Evolutionary conservation across 2,888 invertebrate species (phyloP), one percentile per base, ranked within the genome.

Genomic region (Podabrus alpinus): DNA sequence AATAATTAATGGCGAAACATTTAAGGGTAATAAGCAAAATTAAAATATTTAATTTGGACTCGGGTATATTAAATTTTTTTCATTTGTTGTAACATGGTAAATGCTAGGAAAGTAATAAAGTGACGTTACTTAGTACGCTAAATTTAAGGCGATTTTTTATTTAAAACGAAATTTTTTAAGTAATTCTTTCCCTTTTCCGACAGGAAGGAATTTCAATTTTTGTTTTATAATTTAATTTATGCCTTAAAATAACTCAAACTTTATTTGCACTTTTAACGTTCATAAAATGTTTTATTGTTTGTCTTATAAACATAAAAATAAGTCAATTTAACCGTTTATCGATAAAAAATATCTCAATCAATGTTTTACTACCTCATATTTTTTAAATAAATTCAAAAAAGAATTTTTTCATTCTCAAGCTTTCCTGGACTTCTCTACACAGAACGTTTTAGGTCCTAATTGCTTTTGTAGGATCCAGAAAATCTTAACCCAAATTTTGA

Each of bases 191-290:
- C 19, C 17, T 62, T 19, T 62, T 62, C 29, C 19, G 64, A 69
- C 69, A 69, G 62, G 69, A 70, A 45, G 64, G 70, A 64, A 64
- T 70, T 70, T 62, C 29, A 64, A 29, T 70, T 70, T 16, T 69
- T 17, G n/a, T 69, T 29, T 62, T 16, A 45, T 45, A 45, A 45
- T 45, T 45, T 45, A 45, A 45, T 45, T 45, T 45, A 45, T 45
- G 45, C 45, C 45, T 45, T n/a, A 45, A 45, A 45, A 45, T 45
- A 45, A 45, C 45, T 45, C 45, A 45, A 45, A 45, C 2, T 45
- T 45, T 45, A 45, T 45, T 45, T 45, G 45, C 45, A 7, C 45
- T 45, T 45, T 45, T n/a, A 45, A 45, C 45, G 45, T 45, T 45
- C 45, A 45, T 45, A 45, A 45, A 45, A 45, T 45, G 13, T 45